phyloP scores from a whole-genome alignment of 1,140 invertebrate species.

The Philaenus spumarius region DNA sequence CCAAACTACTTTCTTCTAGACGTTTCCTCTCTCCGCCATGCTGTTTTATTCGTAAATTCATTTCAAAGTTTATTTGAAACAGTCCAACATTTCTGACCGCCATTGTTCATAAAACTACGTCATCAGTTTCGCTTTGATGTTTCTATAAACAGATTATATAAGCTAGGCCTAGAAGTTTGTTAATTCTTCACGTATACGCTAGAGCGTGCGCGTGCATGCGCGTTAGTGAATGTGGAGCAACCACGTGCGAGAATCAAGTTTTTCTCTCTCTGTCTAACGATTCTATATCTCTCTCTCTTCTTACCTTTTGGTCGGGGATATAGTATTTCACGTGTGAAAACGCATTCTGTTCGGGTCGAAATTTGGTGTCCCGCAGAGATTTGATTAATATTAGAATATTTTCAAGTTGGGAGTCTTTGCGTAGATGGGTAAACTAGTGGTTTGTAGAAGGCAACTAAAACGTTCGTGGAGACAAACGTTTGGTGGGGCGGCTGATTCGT shows the following conservation, averaged over 20 bases:
- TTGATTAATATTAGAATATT: too few relatives aligned
- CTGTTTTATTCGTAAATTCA: not conserved
- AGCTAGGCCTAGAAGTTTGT: not conserved
- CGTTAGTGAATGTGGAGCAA: constrained; percentile 13
- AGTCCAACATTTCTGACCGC: not conserved
- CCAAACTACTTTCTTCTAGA: not conserved
- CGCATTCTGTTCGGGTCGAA: too few relatives aligned
- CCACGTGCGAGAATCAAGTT: constrained; percentile 4
- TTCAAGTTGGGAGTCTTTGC: too few relatives aligned
- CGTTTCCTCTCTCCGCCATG: not conserved
- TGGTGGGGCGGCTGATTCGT: too few relatives aligned
- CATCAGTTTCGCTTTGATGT: not conserved
- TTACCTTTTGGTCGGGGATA: not conserved
- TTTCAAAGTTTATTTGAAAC: too few relatives aligned
- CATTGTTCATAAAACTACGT: not conserved
- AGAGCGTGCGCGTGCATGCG: not conserved
- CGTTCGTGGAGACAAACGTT: too few relatives aligned
- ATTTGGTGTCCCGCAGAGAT: too few relatives aligned
- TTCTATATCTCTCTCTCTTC: not conserved
- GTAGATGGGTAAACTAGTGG: too few relatives aligned
- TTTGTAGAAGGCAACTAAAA: too few relatives aligned
- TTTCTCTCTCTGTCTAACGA: not conserved
- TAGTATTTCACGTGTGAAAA: too few relatives aligned
- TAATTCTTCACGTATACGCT: too few relatives aligned
- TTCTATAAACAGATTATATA: not conserved